Evolutionary conservation across 2,797 vertebrate species (phyloP).

Genomic region (Catamblyrhynchus diadema): DNA sequence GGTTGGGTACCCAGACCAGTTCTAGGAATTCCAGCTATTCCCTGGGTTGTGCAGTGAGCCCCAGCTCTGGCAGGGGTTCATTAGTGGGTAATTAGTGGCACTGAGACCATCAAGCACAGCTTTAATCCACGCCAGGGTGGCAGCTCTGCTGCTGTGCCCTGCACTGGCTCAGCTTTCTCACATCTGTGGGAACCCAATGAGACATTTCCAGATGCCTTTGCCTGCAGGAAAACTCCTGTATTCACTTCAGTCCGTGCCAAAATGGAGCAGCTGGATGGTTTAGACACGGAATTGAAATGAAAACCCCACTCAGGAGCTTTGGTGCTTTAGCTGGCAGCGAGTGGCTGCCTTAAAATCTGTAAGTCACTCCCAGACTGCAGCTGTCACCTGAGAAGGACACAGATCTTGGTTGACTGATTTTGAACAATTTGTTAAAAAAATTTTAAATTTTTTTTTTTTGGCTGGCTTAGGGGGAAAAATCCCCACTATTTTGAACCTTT

Average conservation of each 20-base stretch:
- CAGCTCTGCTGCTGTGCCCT: neutral
- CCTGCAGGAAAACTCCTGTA: neutral
- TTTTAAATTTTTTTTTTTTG: neutral
- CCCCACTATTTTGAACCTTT: neutral
- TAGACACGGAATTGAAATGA: neutral
- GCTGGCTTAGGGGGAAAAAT: too few species aligned
- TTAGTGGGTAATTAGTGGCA: neutral
- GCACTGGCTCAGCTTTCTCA: neutral
- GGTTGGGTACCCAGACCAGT: neutral
- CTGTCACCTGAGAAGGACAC: neutral
- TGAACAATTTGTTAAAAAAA: neutral
- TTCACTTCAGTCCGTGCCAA: neutral
- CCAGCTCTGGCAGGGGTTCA: neutral
- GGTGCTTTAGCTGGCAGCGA: neutral
- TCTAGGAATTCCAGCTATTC: constrained; percentile 38
- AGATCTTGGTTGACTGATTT: neutral
- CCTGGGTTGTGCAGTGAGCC: neutral
- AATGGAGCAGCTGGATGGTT: neutral
- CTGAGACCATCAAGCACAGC: neutral
- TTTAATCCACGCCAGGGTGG: neutral
- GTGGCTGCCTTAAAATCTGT: neutral
- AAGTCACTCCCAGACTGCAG: neutral
- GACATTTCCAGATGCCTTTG: neutral
- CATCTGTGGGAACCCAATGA: neutral
- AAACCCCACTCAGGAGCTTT: neutral